These are phyloP conservation scores for Cyanoliseus patagonus DNA, from an alignment of 2,113 vertebrate genomes.

Conservation along the genomic window DNA sequence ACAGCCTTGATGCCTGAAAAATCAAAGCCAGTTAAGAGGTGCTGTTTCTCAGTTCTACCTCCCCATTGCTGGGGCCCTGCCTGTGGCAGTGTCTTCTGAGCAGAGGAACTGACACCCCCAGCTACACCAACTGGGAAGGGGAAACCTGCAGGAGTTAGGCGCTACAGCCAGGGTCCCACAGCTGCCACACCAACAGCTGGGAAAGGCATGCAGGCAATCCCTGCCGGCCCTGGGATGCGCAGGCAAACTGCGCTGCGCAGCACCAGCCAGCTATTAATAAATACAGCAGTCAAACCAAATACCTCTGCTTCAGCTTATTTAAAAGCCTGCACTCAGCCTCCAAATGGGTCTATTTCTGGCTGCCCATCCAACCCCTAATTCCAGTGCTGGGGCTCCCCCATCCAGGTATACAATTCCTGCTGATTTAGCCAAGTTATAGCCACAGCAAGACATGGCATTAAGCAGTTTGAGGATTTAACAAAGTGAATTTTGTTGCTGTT, in stretches of 20 bases:
- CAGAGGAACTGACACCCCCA: neutral
- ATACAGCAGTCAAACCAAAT: neutral
- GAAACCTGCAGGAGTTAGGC: neutral
- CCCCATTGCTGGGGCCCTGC: neutral
- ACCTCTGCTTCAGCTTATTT: neutral
- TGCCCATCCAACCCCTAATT: neutral
- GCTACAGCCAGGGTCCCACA: neutral
- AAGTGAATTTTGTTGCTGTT: neutral
- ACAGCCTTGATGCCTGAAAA: neutral
- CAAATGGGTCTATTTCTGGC: neutral
- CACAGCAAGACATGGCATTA: neutral
- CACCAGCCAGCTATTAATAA: conserved; percentile 30
- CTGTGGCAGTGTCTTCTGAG: neutral
- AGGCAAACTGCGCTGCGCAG: neutral
- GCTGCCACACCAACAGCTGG: conserved; percentile 43
- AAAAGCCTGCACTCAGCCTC: neutral
- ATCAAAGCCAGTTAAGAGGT: neutral
- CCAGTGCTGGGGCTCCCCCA: neutral
- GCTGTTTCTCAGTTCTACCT: neutral
- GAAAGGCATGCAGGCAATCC: conserved; percentile 16
- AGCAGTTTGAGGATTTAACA: neutral
- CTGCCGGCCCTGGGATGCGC: neutral
- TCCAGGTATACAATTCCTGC: neutral
- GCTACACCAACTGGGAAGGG: neutral
- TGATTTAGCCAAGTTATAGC: neutral